phyloP scores from a whole-genome alignment of 2,888 invertebrate genomes.

The Tipula lateralis region DNA sequence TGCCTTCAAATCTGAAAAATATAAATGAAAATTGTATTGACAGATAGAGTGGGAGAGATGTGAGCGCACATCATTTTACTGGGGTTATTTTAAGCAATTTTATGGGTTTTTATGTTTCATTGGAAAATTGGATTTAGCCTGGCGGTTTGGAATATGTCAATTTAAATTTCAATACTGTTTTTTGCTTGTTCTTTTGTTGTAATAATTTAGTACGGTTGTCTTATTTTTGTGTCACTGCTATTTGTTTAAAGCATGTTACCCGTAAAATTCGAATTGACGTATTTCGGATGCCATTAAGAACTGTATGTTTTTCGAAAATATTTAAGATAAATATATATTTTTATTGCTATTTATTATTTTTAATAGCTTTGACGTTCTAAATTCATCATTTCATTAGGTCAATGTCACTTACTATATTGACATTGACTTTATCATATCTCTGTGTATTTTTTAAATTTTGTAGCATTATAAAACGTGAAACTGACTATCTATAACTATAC shows the following conservation, averaged over 20 bases:
- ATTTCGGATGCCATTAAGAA: not conserved
- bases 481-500: no score
- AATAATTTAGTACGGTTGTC: not conserved
- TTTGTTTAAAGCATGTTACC: not conserved
- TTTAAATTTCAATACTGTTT: not conserved
- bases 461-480: no score
- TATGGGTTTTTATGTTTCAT: not conserved
- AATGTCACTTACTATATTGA: no score
- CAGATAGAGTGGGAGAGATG: not conserved
- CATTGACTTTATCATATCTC: no score
- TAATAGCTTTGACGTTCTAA: no score
- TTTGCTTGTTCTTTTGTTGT: not conserved
- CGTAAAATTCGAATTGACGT: not conserved
- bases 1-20: not conserved
- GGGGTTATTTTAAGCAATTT: not conserved
- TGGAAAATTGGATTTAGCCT: slow-evolving; percentile 4
- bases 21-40: not conserved
- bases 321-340: no score
- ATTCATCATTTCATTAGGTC: no score
- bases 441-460: no score
- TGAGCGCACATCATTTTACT: not conserved
- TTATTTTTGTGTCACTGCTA: not conserved
- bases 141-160: not conserved
- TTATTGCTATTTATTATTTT: no score
- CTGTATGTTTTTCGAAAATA: no score